phyloP scores from a whole-genome alignment of 2,888 invertebrate genomes.

The Drosophila lutescens region DNA sequence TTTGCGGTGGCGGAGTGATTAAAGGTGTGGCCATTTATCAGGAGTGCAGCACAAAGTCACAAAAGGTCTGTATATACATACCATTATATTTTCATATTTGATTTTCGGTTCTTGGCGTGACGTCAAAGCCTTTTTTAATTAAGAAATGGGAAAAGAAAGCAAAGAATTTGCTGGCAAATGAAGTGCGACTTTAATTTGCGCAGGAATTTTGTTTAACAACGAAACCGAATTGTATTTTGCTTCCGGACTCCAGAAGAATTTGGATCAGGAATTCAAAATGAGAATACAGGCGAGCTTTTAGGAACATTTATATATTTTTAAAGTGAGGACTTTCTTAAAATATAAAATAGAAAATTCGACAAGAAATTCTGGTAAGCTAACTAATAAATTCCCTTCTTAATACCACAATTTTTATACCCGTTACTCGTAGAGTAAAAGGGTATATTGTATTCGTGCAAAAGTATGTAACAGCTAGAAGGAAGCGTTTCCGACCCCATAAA shows the following conservation, averaged over 20 bases:
- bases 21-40: slow-evolving; percentile 79
- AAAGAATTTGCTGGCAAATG: background rate
- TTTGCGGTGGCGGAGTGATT: slow-evolving; percentile 79
- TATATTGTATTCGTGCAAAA: too few species aligned
- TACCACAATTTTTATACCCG: too few species aligned
- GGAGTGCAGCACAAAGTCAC: slow-evolving; percentile 69
- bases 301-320: background rate
- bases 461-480: too few species aligned
- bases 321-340: too few species aligned
- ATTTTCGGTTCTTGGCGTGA: slow-evolving; percentile 11
- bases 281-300: background rate
- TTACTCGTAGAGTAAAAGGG: too few species aligned
- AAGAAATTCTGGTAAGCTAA: too few species aligned
- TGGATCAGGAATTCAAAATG: background rate
- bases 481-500: too few species aligned
- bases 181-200: slow-evolving; percentile 10
- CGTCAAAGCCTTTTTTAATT: slow-evolving; percentile 37
- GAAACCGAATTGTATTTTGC: background rate
- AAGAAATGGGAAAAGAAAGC: slow-evolving; percentile 33
- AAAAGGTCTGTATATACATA: slow-evolving; percentile 31
- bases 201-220: background rate
- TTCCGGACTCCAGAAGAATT: background rate
- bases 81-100: background rate
- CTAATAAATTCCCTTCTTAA: too few species aligned
- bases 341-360: too few species aligned